Percentiles rank a stretch among this genome's conserved stretches.
Evolutionary conservation across 2,888 invertebrate genomes (phyloP).

Genomic region (Phortica magna): DNA sequence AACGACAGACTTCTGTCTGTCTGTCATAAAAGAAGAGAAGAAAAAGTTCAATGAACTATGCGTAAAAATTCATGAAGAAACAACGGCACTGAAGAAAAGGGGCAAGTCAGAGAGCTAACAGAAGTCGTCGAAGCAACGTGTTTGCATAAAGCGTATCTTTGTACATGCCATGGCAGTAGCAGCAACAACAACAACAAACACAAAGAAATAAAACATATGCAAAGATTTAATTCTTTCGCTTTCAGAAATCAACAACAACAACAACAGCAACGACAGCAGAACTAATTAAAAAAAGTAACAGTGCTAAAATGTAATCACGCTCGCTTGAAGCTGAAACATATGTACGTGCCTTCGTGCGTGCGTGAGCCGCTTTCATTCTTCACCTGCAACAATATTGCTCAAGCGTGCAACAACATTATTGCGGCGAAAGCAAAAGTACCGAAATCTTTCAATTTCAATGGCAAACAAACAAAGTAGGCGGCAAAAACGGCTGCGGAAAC

Average conservation of each 20-base stretch:
- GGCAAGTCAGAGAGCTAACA: neutral
- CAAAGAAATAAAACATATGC: neutral
- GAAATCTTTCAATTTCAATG: neutral
- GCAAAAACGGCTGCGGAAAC: neutral
- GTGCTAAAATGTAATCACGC: constrained; percentile 9
- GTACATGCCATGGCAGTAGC: neutral
- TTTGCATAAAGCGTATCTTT: neutral
- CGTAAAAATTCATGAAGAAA: neutral
- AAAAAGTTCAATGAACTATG: constrained; percentile 1
- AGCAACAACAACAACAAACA: neutral
- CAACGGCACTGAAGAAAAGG: too few species aligned
- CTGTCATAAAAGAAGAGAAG: neutral
- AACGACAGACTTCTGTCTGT: too few species aligned
- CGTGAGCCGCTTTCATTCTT: neutral
- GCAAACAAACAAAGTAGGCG: neutral
- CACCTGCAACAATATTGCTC: neutral
- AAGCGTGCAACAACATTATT: neutral
- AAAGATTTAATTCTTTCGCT: constrained; percentile 10
- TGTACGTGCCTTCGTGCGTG: neutral
- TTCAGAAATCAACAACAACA: constrained; percentile 24
- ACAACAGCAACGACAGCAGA: too few species aligned
- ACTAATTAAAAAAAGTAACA: constrained; percentile 32
- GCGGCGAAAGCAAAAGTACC: constrained; percentile 16
- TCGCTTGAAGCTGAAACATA: neutral
- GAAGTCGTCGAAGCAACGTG: neutral